These are phyloP conservation scores for Scalopus aquaticus DNA, from an alignment of 2,113 vertebrate species.

Conservation along the genomic window DNA sequence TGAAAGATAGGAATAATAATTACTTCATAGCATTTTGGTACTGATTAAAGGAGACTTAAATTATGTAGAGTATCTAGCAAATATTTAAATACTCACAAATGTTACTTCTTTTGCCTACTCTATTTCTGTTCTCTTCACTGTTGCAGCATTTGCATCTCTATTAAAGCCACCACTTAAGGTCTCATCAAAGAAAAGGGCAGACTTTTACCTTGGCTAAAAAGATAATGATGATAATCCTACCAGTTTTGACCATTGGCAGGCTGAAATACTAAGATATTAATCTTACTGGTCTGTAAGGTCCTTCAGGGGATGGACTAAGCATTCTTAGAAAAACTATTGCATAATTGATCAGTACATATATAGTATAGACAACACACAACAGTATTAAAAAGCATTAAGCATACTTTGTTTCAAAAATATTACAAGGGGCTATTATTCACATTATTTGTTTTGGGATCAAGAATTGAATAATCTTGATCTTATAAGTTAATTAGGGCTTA, in stretches of 20 bases:
- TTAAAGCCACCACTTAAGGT: not conserved
- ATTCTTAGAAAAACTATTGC: constrained; percentile 9
- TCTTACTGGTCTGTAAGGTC: not conserved
- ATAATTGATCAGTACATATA: not conserved
- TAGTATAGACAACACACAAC: constrained; percentile 2
- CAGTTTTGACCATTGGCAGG: not conserved
- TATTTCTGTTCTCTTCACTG: not conserved
- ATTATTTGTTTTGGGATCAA: constrained; percentile 20
- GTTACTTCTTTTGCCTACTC: not conserved
- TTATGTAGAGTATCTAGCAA: not conserved
- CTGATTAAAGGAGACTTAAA: not conserved
- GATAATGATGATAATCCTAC: not conserved
- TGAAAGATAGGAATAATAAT: constrained; percentile 3
- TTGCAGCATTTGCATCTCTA: not conserved
- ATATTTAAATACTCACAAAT: constrained; percentile 17
- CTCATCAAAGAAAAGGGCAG: not conserved
- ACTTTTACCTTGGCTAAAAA: not conserved
- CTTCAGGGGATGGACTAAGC: not conserved
- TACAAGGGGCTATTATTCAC: not conserved
- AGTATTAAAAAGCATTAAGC: constrained; percentile 30
- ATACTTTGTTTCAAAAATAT: constrained; percentile 12
- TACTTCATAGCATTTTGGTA: not conserved
- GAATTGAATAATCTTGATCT: not conserved
- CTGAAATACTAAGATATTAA: constrained; percentile 25
- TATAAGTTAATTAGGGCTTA: not conserved